phyloP scores from a whole-genome alignment of 2,888 invertebrate genomes.

The Chrysolina haemoptera region DNA sequence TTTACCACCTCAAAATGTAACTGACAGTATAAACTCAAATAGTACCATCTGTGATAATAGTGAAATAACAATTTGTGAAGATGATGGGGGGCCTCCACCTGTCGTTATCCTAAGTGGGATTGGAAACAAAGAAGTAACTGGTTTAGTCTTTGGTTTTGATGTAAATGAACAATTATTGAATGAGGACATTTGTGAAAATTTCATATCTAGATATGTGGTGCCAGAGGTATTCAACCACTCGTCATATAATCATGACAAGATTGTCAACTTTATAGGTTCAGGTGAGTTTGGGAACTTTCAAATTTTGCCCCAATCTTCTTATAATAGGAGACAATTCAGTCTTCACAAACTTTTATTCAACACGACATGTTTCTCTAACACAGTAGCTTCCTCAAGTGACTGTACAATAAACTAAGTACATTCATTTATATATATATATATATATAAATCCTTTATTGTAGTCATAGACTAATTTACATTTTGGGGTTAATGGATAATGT shows the following conservation, averaged over 20 bases:
- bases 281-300: constrained; percentile 69
- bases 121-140: constrained; percentile 73
- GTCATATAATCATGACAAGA: constrained; percentile 75
- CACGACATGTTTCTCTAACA: too few species aligned
- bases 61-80: constrained; percentile 47
- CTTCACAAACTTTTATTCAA: too few species aligned
- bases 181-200: constrained; percentile 69
- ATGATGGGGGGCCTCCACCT: constrained; percentile 73
- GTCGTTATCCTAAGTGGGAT: constrained; percentile 81
- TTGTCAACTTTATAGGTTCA: constrained; percentile 76
- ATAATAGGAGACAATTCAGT: too few species aligned
- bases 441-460: not conserved
- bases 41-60: constrained; percentile 57
- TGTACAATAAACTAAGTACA: too few species aligned
- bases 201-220: constrained; percentile 69
- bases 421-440: too few species aligned
- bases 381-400: too few species aligned
- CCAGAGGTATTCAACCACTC: constrained; percentile 67
- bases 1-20: constrained; percentile 29
- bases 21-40: constrained; percentile 38
- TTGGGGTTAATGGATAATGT: too few species aligned
- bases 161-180: constrained; percentile 81
- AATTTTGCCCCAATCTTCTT: too few species aligned
- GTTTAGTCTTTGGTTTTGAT: constrained; percentile 87
- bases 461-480: too few species aligned